Percentiles rank a stretch among this genome's conserved stretches.
Evolutionary conservation across 2,113 vertebrate species (phyloP).

Genomic region (Etheostoma spectabile): DNA sequence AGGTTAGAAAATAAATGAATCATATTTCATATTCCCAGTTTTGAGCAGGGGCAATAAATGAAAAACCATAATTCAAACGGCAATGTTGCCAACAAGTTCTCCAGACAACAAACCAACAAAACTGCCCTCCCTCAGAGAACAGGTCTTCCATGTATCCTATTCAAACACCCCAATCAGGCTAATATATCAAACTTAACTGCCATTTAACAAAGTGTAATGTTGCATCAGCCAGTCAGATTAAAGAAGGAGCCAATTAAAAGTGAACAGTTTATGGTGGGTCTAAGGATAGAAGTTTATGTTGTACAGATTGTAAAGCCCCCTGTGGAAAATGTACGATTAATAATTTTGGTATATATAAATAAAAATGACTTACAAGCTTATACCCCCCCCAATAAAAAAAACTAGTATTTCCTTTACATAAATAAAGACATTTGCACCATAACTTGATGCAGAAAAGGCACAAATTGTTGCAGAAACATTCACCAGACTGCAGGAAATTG

Average conservation of each 20-base stretch:
- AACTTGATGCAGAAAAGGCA: too few species aligned
- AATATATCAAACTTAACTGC: conserved; percentile 25
- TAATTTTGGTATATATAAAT: background rate
- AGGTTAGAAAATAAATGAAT: background rate
- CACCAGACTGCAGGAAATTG: too few species aligned
- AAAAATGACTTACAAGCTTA: too few species aligned
- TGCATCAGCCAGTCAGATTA: conserved; percentile 30
- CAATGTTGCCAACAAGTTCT: background rate
- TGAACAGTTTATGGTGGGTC: background rate
- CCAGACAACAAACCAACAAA: background rate
- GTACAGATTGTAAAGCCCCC: background rate
- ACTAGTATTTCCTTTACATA: too few species aligned
- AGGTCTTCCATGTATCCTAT: background rate
- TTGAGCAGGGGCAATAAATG: background rate
- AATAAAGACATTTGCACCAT: too few species aligned
- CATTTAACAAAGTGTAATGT: conserved; percentile 33
- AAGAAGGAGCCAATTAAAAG: conserved; percentile 45
- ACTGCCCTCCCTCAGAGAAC: background rate
- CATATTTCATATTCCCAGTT: background rate
- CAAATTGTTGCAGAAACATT: too few species aligned
- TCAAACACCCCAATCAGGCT: background rate
- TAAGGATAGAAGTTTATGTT: background rate
- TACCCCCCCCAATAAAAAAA: too few species aligned
- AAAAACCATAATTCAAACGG: background rate
- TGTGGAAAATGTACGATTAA: background rate